phyloP scores from a whole-genome alignment of 1,140 invertebrate genomes.

The Dendroctonus valens region DNA sequence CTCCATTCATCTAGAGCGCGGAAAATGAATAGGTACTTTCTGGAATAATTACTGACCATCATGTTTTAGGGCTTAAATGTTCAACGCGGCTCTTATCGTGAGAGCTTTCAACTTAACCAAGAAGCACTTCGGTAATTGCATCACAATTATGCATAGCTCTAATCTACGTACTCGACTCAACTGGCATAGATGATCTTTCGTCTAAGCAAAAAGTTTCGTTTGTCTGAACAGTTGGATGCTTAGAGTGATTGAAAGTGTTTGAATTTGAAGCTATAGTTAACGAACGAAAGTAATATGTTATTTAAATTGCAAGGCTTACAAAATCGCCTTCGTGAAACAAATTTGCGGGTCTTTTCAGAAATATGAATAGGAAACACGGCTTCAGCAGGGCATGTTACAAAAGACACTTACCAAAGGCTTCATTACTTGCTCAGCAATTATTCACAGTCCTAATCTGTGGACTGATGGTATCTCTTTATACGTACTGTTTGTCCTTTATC shows the following conservation, averaged over 20 bases:
- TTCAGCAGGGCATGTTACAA: too few species aligned
- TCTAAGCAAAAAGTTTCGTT: too few species aligned
- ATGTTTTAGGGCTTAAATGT: conserved; percentile 21
- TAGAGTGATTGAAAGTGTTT: too few species aligned
- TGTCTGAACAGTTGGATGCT: too few species aligned
- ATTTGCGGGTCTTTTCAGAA: too few species aligned
- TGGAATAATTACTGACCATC: conserved; percentile 21
- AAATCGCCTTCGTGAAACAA: too few species aligned
- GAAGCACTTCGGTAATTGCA: conserved; percentile 17
- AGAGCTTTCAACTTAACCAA: conserved; percentile 12
- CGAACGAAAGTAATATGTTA: too few species aligned
- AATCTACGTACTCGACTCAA: conserved; percentile 1
- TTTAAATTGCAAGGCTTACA: too few species aligned
- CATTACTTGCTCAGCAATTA: not conserved
- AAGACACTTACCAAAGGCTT: too few species aligned
- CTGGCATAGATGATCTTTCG: too few species aligned
- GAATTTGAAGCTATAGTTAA: too few species aligned
- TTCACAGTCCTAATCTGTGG: conserved; percentile 3
- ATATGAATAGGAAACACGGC: too few species aligned
- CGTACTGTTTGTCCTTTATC: not conserved
- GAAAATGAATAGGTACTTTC: conserved; percentile 21
- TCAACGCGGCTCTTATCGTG: conserved; percentile 1
- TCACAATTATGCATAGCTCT: conserved; percentile 17
- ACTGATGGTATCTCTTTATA: not conserved
- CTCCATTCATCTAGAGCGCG: not conserved